These are phyloP conservation scores for Calephelis virginiensis DNA, from an alignment of 1,140 invertebrate species.

Conservation along the genomic window DNA sequence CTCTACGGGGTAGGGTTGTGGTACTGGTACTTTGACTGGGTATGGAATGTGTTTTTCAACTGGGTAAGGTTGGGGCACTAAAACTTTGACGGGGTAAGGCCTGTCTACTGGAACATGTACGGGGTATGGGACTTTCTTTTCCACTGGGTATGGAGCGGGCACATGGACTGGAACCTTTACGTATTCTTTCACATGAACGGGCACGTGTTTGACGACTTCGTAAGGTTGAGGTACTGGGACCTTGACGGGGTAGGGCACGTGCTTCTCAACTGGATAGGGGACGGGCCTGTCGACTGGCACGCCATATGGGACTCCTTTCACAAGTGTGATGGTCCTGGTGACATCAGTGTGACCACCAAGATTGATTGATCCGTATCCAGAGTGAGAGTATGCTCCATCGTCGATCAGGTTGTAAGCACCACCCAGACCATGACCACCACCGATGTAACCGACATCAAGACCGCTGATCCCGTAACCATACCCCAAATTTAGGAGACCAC, in stretches of 20 bases:
- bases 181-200: conserved; percentile 81
- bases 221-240: conserved; percentile 83
- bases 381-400: conserved; percentile 63
- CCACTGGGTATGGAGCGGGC: conserved; percentile 80
- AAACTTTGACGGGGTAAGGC: conserved; percentile 82
- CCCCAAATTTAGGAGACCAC: conserved; percentile 80
- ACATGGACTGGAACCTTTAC: conserved; percentile 82
- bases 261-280: conserved; percentile 82
- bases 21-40: conserved; percentile 81
- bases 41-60: conserved; percentile 83
- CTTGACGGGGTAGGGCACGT: conserved; percentile 81
- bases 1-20: conserved; percentile 83
- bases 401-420: conserved; percentile 80
- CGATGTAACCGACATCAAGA: conserved; percentile 83
- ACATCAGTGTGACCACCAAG: conserved; percentile 80
- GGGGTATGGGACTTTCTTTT: conserved; percentile 81
- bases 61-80: conserved; percentile 83
- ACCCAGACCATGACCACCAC: conserved; percentile 81
- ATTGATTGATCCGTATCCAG: conserved; percentile 54
- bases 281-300: conserved; percentile 82
- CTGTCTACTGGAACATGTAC: conserved; percentile 83
- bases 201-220: conserved; percentile 81
- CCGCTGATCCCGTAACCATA: conserved; percentile 81
- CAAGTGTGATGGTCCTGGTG: conserved; percentile 85
- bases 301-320: conserved; percentile 83